Conservation (phyloP, 2,797 vertebrate species). For the Lithobates sylvaticus region DNA sequence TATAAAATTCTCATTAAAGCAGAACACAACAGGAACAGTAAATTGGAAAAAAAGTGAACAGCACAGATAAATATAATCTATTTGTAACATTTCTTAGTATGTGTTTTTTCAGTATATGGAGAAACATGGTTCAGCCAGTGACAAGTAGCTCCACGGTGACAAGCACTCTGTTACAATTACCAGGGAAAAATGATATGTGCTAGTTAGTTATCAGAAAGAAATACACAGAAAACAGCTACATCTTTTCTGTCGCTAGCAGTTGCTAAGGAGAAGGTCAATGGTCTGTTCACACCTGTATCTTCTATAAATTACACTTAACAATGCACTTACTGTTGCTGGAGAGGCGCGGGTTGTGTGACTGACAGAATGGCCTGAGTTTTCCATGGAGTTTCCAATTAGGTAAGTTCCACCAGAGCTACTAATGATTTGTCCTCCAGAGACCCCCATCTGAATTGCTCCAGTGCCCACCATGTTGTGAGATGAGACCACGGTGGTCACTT, state of each 20-base stretch:
- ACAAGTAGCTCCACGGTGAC: slow-evolving; percentile 42
- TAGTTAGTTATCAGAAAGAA: slow-evolving; percentile 39
- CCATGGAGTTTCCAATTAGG: slow-evolving; percentile 83
- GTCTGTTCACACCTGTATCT: slow-evolving; percentile 30
- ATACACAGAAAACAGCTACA: slow-evolving; percentile 3
- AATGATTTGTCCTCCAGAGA: slow-evolving; percentile 83
- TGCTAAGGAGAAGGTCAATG: slow-evolving; percentile 47
- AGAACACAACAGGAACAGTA: background rate
- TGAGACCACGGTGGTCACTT: slow-evolving; percentile 84
- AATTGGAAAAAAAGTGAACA: slow-evolving; percentile 16
- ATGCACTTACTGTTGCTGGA: slow-evolving; percentile 81
- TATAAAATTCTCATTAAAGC: slow-evolving; percentile 12
- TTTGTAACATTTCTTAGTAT: slow-evolving; percentile 8
- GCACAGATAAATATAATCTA: slow-evolving; percentile 16
- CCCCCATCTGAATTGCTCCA: slow-evolving; percentile 84
- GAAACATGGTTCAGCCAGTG: slow-evolving; percentile 18
- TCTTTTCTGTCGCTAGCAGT: slow-evolving; percentile 20
- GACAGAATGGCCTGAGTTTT: slow-evolving; percentile 83
- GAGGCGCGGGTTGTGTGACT: slow-evolving; percentile 83
- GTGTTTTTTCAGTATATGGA: slow-evolving; percentile 1
- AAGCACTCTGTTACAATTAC: slow-evolving; percentile 43
- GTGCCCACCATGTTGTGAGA: slow-evolving; percentile 85
- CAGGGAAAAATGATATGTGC: slow-evolving; percentile 33
- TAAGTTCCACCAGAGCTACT: slow-evolving; percentile 84
- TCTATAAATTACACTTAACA: slow-evolving; percentile 20